These are phyloP conservation scores for Lissonota sp. DNA, from an alignment of 2,888 invertebrate species.

Conservation along the genomic window DNA sequence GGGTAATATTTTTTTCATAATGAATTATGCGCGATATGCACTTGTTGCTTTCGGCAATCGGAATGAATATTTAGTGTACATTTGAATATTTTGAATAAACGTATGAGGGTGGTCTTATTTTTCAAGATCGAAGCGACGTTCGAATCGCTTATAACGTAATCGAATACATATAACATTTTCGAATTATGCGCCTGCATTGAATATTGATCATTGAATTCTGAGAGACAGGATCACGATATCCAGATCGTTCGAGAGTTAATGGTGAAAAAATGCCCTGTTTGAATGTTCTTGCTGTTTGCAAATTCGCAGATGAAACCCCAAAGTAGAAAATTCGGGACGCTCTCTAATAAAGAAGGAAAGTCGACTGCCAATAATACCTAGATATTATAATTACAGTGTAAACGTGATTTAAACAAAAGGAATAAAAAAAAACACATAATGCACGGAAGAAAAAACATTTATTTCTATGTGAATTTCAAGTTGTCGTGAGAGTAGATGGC, in stretches of 20 bases:
- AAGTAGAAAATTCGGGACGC: neutral
- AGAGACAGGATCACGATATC: neutral
- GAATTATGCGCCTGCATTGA: no score
- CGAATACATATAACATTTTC: no score
- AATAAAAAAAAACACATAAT: neutral
- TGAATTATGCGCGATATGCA: no score
- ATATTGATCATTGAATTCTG: neutral
- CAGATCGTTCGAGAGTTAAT: no score
- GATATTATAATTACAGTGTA: slow-evolving; percentile 24
- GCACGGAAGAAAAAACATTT: neutral
- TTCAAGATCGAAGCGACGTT: no score
- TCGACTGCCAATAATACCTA: slow-evolving; percentile 13
- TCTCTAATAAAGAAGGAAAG: neutral
- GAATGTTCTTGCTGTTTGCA: neutral
- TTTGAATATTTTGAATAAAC: no score
- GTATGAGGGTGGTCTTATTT: no score
- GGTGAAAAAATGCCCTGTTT: no score
- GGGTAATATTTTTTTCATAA: neutral
- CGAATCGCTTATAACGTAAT: no score
- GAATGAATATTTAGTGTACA: no score
- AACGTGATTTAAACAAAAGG: slow-evolving; percentile 32
- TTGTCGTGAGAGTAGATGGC: no score
- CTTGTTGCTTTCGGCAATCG: no score
- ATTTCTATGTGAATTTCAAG: neutral
- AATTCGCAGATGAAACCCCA: neutral